Conservation (phyloP, 1,140 invertebrate genomes). For the Penaeus japonicus region DNA sequence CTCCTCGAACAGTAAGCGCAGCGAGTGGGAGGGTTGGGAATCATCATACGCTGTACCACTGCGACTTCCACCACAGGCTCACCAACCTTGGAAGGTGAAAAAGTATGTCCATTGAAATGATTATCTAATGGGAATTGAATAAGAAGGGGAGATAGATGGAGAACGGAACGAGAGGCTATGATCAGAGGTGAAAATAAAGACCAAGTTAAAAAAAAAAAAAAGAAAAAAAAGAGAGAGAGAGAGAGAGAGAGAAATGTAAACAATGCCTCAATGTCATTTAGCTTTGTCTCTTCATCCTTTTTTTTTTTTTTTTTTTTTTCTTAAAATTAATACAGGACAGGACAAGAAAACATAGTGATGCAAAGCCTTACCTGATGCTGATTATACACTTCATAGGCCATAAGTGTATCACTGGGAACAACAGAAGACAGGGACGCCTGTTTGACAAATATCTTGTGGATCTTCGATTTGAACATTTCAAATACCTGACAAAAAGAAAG, state of each 20-base stretch:
- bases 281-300: too few relatives aligned
- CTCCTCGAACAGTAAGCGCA: slow-evolving; percentile 64
- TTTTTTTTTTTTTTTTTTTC: too few relatives aligned
- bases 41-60: slow-evolving; percentile 64
- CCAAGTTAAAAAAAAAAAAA: too few relatives aligned
- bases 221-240: too few relatives aligned
- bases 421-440: slow-evolving; percentile 45
- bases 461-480: slow-evolving; percentile 49
- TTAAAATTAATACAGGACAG: not conserved
- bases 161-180: too few relatives aligned
- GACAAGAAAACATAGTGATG: too few relatives aligned
- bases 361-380: slow-evolving; percentile 35
- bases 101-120: too few relatives aligned
- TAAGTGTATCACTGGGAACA: slow-evolving; percentile 42
- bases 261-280: too few relatives aligned
- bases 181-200: not conserved
- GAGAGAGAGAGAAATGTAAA: too few relatives aligned
- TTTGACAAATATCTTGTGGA: slow-evolving; percentile 52
- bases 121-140: too few relatives aligned
- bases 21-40: slow-evolving; percentile 61
- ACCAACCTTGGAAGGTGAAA: slow-evolving; percentile 58
- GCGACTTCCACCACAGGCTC: slow-evolving; percentile 64
- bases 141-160: too few relatives aligned
- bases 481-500: slow-evolving; percentile 32
- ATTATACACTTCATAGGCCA: slow-evolving; percentile 56